Conservation (phyloP, 2,113 vertebrate genomes). For the Atherinomorus stipes region DNA sequence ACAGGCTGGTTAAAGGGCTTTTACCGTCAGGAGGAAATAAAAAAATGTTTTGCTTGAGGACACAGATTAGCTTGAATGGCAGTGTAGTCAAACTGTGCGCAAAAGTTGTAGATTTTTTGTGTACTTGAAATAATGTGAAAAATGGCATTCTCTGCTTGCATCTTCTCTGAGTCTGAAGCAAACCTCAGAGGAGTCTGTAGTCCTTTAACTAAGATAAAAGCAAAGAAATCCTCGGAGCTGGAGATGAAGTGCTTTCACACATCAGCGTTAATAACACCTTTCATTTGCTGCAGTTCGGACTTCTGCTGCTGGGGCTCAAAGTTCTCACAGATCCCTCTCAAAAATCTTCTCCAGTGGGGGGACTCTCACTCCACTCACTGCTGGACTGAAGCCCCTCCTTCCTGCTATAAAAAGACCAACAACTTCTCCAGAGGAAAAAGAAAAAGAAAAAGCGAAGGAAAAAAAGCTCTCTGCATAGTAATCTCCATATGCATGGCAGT, state of each 20-base stretch:
- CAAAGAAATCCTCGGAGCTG: not conserved
- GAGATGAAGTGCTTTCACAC: not conserved
- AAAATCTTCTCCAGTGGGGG: slow-evolving; percentile 29
- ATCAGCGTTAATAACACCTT: not conserved
- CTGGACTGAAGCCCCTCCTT: slow-evolving; percentile 21
- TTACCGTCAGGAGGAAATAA: not conserved
- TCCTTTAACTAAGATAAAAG: slow-evolving; percentile 4
- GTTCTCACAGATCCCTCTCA: slow-evolving; percentile 37
- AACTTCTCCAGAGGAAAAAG: slow-evolving; percentile 46
- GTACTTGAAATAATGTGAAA: too few species aligned
- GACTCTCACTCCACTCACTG: slow-evolving; percentile 9
- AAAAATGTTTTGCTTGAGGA: slow-evolving; percentile 19
- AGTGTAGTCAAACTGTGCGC: not conserved
- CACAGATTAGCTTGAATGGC: slow-evolving; percentile 25
- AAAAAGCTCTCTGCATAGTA: not conserved
- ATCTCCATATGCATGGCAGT: slow-evolving; percentile 54
- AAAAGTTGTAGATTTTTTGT: not conserved
- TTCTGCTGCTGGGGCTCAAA: not conserved
- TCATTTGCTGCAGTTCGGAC: slow-evolving; percentile 18
- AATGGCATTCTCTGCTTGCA: too few species aligned
- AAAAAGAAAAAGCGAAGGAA: not conserved
- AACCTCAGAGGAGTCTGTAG: not conserved
- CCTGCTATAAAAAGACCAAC: slow-evolving; percentile 67
- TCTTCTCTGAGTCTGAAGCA: not conserved
- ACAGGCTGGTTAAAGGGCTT: slow-evolving; percentile 4